Base-by-base conservation (phyloP, 2,888 invertebrate species). In the Colletes collaris region DNA sequence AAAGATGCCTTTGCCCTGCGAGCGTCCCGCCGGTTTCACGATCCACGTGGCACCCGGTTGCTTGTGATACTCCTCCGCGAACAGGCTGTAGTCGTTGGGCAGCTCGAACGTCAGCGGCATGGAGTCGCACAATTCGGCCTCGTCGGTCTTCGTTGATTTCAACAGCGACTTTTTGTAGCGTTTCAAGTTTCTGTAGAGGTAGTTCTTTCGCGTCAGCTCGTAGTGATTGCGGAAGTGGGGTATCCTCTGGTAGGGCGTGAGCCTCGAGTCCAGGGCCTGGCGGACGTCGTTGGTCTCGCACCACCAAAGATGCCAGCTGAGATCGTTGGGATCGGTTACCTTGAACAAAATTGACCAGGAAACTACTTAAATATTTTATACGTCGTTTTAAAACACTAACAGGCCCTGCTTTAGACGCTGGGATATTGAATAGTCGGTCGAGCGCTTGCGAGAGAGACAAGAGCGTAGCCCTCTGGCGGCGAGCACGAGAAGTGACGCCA, bases 1-100 rank as follows among this genome's bases (percentile, higher is more conserved):
- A 88, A 95, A 95, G 56, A 95, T 95, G 10, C 95, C 95, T 76
- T 93, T 93, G 19, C 95, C 95, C 90, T 95, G 95, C 10, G 95
- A 94, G 49, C 94, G 94, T 3, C 94, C 94, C 0, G 94, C 94
- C 0, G 95, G 95, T 86, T 95, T 95, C 92, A 95, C 95, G 69
- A 95, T 95, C 95, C 95, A 95, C n/a, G 94, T 94, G 4, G 93
- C 93, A 10, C 94, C 94, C 58, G 93, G 93, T 75, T 93, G 93
- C 74, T 93, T 94, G 83, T 94, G 93, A 86, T 95, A 95, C 86
- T 95, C 95, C 86, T 95, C 95, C 63, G 95, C 93, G 89, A 95
- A 95, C 89, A 95, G 93, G 84, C 94, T 94, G 84, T 95, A 95
- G 80, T 95, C 95, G 55, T 93, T 93, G 93, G 95, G 95, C 11